Base-by-base conservation (phyloP, 2,797 vertebrate genomes). In the Columba guinea region DNA sequence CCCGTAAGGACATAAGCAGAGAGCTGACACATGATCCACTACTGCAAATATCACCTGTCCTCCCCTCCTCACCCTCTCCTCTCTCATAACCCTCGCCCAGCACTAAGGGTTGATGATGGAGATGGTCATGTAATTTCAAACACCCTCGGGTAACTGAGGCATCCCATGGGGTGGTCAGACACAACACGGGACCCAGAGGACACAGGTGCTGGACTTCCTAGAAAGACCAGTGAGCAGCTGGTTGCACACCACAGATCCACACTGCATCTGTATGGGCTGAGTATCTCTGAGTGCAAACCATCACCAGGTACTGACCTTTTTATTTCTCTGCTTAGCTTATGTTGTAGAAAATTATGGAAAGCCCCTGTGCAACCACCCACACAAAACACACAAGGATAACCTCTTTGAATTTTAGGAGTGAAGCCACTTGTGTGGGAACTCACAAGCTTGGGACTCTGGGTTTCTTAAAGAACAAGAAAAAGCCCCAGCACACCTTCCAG, bases 41-140 rank as follows among this genome's bases (percentile, higher is more conserved):
- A 44, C 59, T 60, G 28, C 6, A 35, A 67, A 23, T 15, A 67
- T 1, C 1, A 1, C 18, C 34, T 35, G 62, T 48, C 9, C 53
- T 62, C 37, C 37, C 30, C 21, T 78, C 34, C 67, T 44, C 22
- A 32, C 27, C 27, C 28, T 52, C 58, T 64, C 48, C 53, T 44
- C 13, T n/a, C 56, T 24, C 2, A 0, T 34, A 26, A 62, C 23
- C 23, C 37, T 87, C 1, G 1, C 49, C 68, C 27, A 70, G 56
- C 26, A 15, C 24, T 37, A 19, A 49, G 48, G 30, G 35, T 30
- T 60, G 67, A 35, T 34, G 51, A 70, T 48, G 68, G 21, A 71
- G 41, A 17, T 32, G 58, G 39, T 46, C 5, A 0, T 16, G 27
- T 24, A 5, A 0, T 39, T 83, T 94, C 0, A 0, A 24, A 65